Percentiles rank a stretch among this genome's conserved stretches.
Evolutionary conservation across 2,888 invertebrate species (phyloP).

Genomic region (Drosophila kanekoi): DNA sequence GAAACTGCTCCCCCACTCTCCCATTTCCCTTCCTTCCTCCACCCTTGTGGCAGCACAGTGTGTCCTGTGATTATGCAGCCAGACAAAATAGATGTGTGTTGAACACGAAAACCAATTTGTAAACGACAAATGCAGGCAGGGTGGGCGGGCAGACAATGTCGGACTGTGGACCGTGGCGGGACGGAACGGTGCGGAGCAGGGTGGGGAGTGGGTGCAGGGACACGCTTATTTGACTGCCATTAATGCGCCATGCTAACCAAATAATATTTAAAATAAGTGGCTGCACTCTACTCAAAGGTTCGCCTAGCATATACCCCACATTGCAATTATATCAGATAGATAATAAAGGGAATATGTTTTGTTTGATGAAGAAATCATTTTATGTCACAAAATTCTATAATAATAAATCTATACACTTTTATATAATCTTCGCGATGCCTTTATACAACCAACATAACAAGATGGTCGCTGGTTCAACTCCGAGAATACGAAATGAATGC

Average conservation of each 20-base stretch:
- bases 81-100: conserved; percentile 68
- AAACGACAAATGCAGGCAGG: conserved; percentile 70
- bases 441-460: too few species aligned
- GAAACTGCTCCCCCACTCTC: conserved; percentile 21
- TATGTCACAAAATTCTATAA: too few species aligned
- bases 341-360: neutral
- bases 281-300: neutral
- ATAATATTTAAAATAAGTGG: conserved; percentile 61
- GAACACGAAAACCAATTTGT: conserved; percentile 79
- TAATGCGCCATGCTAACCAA: conserved; percentile 64
- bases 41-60: neutral
- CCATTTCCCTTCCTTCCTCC: conserved; percentile 5
- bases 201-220: conserved; percentile 6
- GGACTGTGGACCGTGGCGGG: neutral
- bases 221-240: conserved; percentile 69
- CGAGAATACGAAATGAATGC: too few species aligned
- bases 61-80: conserved; percentile 72
- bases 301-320: conserved; percentile 18
- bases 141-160: conserved; percentile 3
- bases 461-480: too few species aligned
- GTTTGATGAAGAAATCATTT: neutral
- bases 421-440: too few species aligned
- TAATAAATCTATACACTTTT: too few species aligned
- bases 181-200: neutral
- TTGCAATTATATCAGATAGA: too few species aligned